Conservation (phyloP, 2,113 vertebrate species). For the Tauraco erythrolophus region DNA sequence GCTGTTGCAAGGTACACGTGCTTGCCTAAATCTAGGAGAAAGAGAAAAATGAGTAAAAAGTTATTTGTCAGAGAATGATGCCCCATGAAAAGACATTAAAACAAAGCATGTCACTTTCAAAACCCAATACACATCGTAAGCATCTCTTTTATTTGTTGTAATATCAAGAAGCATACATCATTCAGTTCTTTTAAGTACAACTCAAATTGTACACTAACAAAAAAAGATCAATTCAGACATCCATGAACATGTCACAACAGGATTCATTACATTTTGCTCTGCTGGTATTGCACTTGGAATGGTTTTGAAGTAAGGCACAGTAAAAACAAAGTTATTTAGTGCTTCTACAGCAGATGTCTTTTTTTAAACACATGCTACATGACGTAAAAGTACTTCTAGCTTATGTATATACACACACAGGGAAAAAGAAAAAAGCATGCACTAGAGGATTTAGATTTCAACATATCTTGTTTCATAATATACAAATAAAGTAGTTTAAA, state of each 20-base stretch:
- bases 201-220: slow-evolving; percentile 66
- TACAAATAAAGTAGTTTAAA: slow-evolving; percentile 74
- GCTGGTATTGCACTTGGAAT: slow-evolving; percentile 76
- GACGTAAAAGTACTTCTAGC: slow-evolving; percentile 71
- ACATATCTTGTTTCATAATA: slow-evolving; percentile 62
- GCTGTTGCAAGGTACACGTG: not conserved
- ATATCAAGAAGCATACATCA: slow-evolving; percentile 73
- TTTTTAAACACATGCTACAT: slow-evolving; percentile 63
- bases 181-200: slow-evolving; percentile 65
- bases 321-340: slow-evolving; percentile 72
- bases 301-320: slow-evolving; percentile 70
- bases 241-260: slow-evolving; percentile 41
- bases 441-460: slow-evolving; percentile 67
- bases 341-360: slow-evolving; percentile 72
- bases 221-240: slow-evolving; percentile 66
- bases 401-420: slow-evolving; percentile 69
- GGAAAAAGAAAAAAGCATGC: slow-evolving; percentile 67
- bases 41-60: not conserved
- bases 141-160: slow-evolving; percentile 67
- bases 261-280: slow-evolving; percentile 57
- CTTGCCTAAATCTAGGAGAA: not conserved
- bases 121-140: not conserved
- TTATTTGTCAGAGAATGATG: not conserved
- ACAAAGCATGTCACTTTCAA: not conserved
- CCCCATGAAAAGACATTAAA: not conserved